A percentile compares a stretch with the other conserved stretches of the same genome.
These are phyloP conservation scores for Dione vanillae DNA, from an alignment of 2,888 invertebrate genomes.

Conservation along the genomic window DNA sequence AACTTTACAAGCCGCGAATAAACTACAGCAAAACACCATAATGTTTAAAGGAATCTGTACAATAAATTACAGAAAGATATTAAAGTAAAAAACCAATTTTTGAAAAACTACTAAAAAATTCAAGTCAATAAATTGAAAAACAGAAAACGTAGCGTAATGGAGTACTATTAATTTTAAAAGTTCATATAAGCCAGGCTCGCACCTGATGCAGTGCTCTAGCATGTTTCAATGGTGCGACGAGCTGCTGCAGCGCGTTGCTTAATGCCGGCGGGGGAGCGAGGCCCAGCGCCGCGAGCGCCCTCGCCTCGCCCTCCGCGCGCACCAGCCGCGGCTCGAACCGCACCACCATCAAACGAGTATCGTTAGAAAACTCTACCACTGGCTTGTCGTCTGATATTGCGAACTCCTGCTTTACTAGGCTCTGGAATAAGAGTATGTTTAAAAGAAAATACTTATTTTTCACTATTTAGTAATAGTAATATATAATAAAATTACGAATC, in stretches of 20 bases:
- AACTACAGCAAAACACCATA: no score
- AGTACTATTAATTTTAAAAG: not conserved
- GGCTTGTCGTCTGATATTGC: constrained; percentile 84
- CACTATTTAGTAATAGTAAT: no score
- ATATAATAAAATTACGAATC: no score
- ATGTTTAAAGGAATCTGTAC: no score
- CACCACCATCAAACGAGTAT: constrained; percentile 91
- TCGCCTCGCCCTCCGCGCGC: constrained; percentile 93
- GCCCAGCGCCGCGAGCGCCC: constrained; percentile 93
- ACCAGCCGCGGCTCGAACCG: constrained; percentile 95
- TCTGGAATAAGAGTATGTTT: constrained; percentile 54
- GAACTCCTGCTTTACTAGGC: constrained; percentile 71
- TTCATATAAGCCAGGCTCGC: constrained; percentile 12
- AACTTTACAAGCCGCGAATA: no score
- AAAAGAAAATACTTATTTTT: not conserved
- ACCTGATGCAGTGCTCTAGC: constrained; percentile 96
- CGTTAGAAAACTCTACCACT: constrained; percentile 91
- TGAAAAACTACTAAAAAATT: no score
- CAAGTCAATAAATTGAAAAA: no score
- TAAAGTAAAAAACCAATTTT: no score
- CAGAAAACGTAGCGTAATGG: no score
- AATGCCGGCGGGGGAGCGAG: constrained; percentile 91
- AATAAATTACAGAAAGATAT: no score
- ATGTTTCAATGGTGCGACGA: constrained; percentile 91
- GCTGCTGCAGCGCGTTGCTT: constrained; percentile 86